A percentile compares a stretch with the other conserved stretches of the same genome.
These are phyloP conservation scores for Timandra comae DNA, from an alignment of 2,888 invertebrate genomes.

Conservation along the genomic window DNA sequence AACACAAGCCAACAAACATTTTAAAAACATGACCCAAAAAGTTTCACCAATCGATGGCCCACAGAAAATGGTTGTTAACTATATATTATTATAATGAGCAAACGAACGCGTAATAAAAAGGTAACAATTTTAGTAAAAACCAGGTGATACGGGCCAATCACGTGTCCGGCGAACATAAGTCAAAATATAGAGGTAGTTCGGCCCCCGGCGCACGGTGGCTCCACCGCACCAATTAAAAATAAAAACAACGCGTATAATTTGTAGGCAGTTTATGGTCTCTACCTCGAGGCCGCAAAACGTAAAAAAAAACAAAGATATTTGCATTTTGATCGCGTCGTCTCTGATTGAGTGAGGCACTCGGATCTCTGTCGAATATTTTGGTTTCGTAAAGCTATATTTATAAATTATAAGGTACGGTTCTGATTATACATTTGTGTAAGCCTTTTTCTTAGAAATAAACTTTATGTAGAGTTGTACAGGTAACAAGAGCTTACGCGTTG, in stretches of 20 bases:
- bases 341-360: conserved; percentile 65
- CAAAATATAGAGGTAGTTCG: conserved; percentile 40
- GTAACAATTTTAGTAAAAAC: conserved; percentile 21
- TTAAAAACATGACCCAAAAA: too few relatives aligned
- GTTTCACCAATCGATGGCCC: too few relatives aligned
- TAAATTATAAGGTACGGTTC: background rate
- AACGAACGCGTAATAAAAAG: too few relatives aligned
- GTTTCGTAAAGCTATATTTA: background rate
- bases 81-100: too few relatives aligned
- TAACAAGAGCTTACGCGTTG: too few relatives aligned
- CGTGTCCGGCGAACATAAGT: conserved; percentile 65
- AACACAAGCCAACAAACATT: too few relatives aligned
- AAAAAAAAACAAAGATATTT: conserved; percentile 41
- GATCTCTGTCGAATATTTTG: conserved; percentile 14
- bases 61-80: too few relatives aligned
- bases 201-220: conserved; percentile 71
- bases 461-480: too few relatives aligned
- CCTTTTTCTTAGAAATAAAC: too few relatives aligned
- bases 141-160: conserved; percentile 50
- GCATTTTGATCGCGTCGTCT: conserved; percentile 60
- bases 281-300: conserved; percentile 49
- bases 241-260: conserved; percentile 69
- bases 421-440: background rate
- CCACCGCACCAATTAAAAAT: conserved; percentile 70
- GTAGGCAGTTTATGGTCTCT: conserved; percentile 64